Evolutionary conservation across 2,113 vertebrate genomes (phyloP), one percentile per base, ranked within the genome.

Genomic region (Heterocephalus glaber): DNA sequence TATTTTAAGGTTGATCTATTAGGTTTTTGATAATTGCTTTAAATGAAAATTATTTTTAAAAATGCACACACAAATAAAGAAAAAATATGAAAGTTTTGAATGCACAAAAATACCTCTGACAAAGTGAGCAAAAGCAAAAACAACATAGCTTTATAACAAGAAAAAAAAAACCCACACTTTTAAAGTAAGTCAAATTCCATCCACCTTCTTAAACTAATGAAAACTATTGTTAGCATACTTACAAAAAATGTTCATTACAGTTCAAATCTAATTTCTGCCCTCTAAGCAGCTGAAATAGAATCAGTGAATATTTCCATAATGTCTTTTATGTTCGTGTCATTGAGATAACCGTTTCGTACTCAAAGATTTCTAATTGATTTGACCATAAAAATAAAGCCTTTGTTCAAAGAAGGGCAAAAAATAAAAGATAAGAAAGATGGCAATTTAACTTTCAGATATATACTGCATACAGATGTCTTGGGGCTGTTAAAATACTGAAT

Each of bases 351-450:
- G 56, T 89, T 97, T 94, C 41, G 93, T 47, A 81, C 26, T 47
- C 70, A 96, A 93, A 96, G 66, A 95, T 91, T 97, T 60, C 35
- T 96, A 96, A 97, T 82, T 96, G 88, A 95, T 97, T 97, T 96
- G 41, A 95, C 58, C 58, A 96, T 93, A 97, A 97, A n/a, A 96
- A 95, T 96, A 95, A 96, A 17, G 4, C 35, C 95, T 96, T 82
- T 96, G 3, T 97, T 97, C 84, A 97, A 96, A 84, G 82, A 94
- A 92, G 9, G 33, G 7, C 0, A 68, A 96, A 92, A 89, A 88
- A 95, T 44, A 14, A n/a, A 26, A 91, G 28, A 94, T 63, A 26
- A 70, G 80, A 92, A 95, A 92, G 79, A 90, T 41, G 19, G 4
- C 77, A 95, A 92, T 94, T 97, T 74, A 95, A 58, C 30, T 92